These are phyloP conservation scores for Hydroisotoma schaefferi DNA, from an alignment of 2,888 invertebrate genomes.

Conservation along the genomic window DNA sequence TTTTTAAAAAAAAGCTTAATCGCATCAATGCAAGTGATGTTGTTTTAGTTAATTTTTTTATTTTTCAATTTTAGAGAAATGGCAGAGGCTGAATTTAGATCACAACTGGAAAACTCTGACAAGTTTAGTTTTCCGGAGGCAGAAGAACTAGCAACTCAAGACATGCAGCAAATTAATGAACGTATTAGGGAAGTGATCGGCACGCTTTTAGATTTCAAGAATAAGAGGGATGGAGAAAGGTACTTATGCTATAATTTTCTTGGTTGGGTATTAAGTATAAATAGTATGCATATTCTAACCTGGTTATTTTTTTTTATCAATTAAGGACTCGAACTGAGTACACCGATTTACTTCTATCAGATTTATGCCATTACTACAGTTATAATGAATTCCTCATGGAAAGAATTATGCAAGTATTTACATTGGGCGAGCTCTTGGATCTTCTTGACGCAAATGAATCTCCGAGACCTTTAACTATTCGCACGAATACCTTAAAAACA, in stretches of 20 bases:
- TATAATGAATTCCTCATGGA: conserved; percentile 96
- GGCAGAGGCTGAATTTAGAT: conserved; percentile 76
- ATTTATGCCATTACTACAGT: conserved; percentile 90
- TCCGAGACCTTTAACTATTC: conserved; percentile 88
- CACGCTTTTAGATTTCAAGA: conserved; percentile 75
- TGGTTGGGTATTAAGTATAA: not conserved
- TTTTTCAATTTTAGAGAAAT: conserved; percentile 58
- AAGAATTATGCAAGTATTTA: conserved; percentile 83
- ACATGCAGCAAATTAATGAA: conserved; percentile 79
- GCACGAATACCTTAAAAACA: conserved; percentile 92
- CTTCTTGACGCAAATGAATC: conserved; percentile 96
- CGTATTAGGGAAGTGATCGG: conserved; percentile 77
- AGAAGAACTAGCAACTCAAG: conserved; percentile 67
- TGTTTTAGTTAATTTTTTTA: no score
- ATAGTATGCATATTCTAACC: not conserved
- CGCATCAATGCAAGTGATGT: conserved; percentile 6
- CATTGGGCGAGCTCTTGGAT: conserved; percentile 79
- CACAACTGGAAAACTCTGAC: conserved; percentile 62
- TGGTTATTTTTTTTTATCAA: not conserved
- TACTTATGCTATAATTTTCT: conserved; percentile 36
- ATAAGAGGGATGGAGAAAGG: conserved; percentile 53
- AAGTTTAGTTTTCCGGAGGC: conserved; percentile 71
- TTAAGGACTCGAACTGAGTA: conserved; percentile 75
- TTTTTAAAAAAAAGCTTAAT: no score
- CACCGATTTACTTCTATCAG: conserved; percentile 69